Percentiles rank a stretch among this genome's conserved stretches.
Conservation (phyloP, 2,113 vertebrate genomes). For the Lanius ludovicianus region DNA sequence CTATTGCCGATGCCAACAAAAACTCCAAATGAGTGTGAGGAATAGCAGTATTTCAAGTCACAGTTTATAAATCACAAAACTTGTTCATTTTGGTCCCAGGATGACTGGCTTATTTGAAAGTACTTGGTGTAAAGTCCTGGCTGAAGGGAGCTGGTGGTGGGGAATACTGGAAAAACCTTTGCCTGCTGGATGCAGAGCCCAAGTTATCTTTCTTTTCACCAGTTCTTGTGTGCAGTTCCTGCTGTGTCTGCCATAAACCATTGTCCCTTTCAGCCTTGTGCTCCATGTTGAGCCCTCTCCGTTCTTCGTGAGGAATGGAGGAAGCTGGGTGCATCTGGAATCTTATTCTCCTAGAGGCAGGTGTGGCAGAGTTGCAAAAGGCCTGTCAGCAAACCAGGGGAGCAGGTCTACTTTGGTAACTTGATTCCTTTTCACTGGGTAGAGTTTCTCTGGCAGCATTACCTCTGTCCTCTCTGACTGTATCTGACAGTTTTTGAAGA, state of each 20-base stretch:
- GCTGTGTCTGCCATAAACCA: background rate
- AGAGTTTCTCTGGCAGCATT: background rate
- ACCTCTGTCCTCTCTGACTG: background rate
- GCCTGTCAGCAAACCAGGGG: background rate
- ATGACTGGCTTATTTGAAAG: background rate
- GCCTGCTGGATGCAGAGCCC: background rate
- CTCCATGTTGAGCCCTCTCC: background rate
- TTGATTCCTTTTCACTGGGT: background rate
- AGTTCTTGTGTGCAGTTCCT: background rate
- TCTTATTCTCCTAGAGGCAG: background rate
- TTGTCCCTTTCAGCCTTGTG: background rate
- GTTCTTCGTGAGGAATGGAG: background rate
- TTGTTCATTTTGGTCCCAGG: background rate
- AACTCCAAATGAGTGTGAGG: background rate
- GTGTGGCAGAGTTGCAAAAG: background rate
- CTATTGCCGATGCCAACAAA: background rate
- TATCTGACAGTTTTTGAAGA: conserved; percentile 13
- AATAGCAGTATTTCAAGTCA: background rate
- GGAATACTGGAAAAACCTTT: background rate
- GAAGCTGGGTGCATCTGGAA: background rate
- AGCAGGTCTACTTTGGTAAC: background rate
- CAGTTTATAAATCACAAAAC: conserved; percentile 38
- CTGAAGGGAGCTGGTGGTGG: background rate
- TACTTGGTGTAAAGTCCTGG: background rate
- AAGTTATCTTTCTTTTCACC: background rate